phyloP scores from a whole-genome alignment of 2,888 invertebrate genomes.

The Taphrorychus bicolor region DNA sequence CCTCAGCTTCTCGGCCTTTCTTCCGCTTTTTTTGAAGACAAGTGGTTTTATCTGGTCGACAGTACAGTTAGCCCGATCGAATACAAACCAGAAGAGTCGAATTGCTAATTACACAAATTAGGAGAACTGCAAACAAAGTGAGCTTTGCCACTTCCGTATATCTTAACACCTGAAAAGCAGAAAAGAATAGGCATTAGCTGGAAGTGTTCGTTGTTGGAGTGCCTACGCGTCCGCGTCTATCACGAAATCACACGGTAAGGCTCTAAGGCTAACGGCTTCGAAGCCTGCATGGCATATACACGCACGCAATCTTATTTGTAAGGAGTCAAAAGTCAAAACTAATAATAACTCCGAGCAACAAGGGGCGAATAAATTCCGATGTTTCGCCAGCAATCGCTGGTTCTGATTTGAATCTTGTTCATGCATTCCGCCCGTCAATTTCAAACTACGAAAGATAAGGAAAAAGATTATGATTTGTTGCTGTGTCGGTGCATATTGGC shows the following conservation, averaged over 20 bases:
- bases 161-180: slow-evolving; percentile 12
- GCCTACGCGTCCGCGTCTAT: slow-evolving; percentile 24
- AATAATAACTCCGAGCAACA: slow-evolving; percentile 32
- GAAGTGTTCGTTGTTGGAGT: slow-evolving; percentile 5
- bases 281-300: slow-evolving; percentile 19
- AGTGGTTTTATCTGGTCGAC: slow-evolving; percentile 3
- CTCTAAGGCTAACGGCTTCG: slow-evolving; percentile 21
- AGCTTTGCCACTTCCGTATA: slow-evolving; percentile 8
- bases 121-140: slow-evolving; percentile 15
- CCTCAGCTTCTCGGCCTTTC: not conserved
- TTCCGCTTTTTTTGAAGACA: not conserved
- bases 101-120: slow-evolving; percentile 22
- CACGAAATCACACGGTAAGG: slow-evolving; percentile 27
- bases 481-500: not conserved
- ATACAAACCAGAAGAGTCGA: not conserved
- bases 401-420: slow-evolving; percentile 21
- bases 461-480: not conserved
- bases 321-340: slow-evolving; percentile 35
- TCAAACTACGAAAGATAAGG: not conserved
- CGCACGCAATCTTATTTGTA: slow-evolving; percentile 32
- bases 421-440: slow-evolving; percentile 24
- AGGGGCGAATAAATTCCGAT: slow-evolving; percentile 24
- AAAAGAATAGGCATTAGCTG: slow-evolving; percentile 10
- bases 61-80: slow-evolving; percentile 13
- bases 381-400: slow-evolving; percentile 26